phyloP scores from a whole-genome alignment of 1,140 invertebrate genomes.

The Colletes latitarsis region DNA sequence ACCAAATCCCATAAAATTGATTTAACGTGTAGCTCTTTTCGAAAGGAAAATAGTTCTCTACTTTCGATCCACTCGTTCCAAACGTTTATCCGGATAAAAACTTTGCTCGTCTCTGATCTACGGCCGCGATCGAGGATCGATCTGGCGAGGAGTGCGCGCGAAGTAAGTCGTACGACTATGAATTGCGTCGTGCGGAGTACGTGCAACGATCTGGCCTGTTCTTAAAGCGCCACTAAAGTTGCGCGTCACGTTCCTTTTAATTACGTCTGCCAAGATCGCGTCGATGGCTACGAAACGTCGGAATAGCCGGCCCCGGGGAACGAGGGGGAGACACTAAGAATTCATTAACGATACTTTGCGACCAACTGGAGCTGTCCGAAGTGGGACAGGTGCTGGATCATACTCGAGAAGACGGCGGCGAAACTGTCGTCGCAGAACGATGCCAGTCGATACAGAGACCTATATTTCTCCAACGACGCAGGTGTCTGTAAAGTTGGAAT shows the following conservation, averaged over 20 bases:
- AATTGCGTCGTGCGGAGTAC: conserved; percentile 45
- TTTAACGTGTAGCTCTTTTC: too few species aligned
- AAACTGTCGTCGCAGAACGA: neutral
- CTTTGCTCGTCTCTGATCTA: too few species aligned
- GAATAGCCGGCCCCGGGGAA: neutral
- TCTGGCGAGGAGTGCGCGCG: conserved; percentile 9
- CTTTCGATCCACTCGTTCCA: too few species aligned
- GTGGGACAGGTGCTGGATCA: conserved; percentile 50
- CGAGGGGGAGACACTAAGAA: conserved; percentile 31
- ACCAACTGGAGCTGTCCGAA: conserved; percentile 22
- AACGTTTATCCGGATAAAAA: too few species aligned
- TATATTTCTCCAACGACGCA: conserved; percentile 4
- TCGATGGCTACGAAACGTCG: conserved; percentile 46
- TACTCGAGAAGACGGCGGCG: conserved; percentile 16
- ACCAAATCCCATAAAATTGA: too few species aligned
- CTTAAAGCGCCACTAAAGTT: conserved; percentile 55
- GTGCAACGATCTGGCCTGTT: conserved; percentile 41
- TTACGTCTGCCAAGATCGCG: conserved; percentile 55
- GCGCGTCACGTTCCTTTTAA: conserved; percentile 59
- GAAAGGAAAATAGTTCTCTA: too few species aligned
- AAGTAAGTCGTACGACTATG: conserved; percentile 51
- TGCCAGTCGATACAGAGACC: neutral
- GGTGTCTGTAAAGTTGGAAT: neutral
- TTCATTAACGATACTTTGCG: conserved; percentile 51
- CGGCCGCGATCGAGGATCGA: neutral